These are phyloP conservation scores for Carduelis carduelis DNA, from an alignment of 2,797 vertebrate species.

Conservation along the genomic window DNA sequence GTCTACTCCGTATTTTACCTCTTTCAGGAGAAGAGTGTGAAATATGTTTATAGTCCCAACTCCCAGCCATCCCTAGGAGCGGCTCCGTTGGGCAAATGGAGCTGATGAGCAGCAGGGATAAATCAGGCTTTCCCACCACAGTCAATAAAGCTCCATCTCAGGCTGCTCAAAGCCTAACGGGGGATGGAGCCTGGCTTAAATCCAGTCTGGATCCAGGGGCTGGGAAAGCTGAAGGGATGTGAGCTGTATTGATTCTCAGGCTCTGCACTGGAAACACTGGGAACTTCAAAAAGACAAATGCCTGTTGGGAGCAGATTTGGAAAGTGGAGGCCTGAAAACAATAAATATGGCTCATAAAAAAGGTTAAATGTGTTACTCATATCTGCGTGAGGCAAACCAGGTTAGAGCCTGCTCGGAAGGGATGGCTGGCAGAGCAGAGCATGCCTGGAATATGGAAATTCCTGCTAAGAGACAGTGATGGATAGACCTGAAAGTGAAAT, in stretches of 20 bases:
- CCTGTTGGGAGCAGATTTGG: not conserved
- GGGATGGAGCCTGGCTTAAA: not conserved
- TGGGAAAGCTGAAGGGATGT: not conserved
- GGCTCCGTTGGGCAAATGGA: not conserved
- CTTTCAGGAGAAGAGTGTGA: not conserved
- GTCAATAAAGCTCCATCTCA: not conserved
- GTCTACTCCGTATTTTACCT: slow-evolving; percentile 2
- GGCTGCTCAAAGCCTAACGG: not conserved
- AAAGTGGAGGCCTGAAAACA: not conserved
- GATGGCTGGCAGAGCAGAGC: not conserved
- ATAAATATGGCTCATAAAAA: slow-evolving; percentile 13
- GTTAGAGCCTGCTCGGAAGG: not conserved
- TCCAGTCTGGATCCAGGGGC: not conserved
- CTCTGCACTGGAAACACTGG: not conserved
- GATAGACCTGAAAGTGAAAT: not conserved
- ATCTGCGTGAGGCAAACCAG: not conserved
- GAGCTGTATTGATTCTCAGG: not conserved
- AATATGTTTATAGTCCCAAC: slow-evolving; percentile 36
- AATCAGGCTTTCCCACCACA: not conserved
- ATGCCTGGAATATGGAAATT: not conserved
- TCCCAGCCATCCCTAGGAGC: not conserved
- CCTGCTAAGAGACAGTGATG: not conserved
- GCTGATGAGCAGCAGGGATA: not conserved
- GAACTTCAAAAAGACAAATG: not conserved
- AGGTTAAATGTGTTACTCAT: not conserved